Conservation (phyloP, 1,140 invertebrate genomes). For the Drosophila nigromelanica region DNA sequence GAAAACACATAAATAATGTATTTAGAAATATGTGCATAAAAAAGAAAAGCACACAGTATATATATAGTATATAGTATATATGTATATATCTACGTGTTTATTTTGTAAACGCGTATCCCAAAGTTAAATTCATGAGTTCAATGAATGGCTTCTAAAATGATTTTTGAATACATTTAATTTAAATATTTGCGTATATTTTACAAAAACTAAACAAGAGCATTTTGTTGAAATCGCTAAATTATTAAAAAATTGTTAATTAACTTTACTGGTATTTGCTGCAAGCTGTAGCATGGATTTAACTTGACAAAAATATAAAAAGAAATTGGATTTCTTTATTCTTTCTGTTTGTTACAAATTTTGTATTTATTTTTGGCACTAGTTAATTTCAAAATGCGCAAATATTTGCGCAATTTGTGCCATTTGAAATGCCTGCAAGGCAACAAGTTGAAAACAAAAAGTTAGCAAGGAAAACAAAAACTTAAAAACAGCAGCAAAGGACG, state of each 20-base stretch:
- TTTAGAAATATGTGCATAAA: conserved; percentile 4
- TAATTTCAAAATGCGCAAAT: background rate
- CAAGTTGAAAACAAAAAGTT: conserved; percentile 43
- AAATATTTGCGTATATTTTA: background rate
- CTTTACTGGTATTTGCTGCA: background rate
- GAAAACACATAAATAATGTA: conserved; percentile 13
- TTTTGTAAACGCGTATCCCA: no score
- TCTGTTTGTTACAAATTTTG: background rate
- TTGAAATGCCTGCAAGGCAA: background rate
- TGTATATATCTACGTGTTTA: conserved; percentile 1
- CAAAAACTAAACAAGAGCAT: background rate
- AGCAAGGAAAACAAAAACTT: background rate
- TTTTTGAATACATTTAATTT: background rate
- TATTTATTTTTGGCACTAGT: background rate
- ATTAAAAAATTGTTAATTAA: no score
- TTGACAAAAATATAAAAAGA: background rate
- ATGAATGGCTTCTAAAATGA: background rate
- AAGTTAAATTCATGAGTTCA: conserved; percentile 11
- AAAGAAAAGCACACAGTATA: background rate
- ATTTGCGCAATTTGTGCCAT: background rate
- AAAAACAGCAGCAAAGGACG: conserved; percentile 5
- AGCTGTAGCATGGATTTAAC: background rate
- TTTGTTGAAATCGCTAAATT: background rate
- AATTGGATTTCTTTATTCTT: background rate
- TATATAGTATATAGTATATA: background rate